These are phyloP conservation scores for Apis florea DNA, from an alignment of 1,140 invertebrate genomes.

Conservation along the genomic window DNA sequence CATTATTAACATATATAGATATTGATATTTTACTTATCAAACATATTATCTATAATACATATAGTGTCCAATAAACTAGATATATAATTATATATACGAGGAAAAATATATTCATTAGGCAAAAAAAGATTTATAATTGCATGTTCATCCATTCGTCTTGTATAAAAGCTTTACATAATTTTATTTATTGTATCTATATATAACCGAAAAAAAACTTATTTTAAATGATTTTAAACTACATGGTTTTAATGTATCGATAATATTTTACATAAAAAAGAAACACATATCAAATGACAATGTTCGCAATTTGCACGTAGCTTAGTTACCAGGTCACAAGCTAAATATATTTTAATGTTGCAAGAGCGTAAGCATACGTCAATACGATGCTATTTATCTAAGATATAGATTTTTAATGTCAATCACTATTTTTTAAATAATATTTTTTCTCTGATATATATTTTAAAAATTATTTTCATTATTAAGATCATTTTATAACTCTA, in stretches of 20 bases:
- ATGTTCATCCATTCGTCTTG: too few species aligned
- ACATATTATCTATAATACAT: conserved; percentile 18
- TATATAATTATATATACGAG: not conserved
- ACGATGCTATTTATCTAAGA: not conserved
- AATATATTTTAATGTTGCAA: conserved; percentile 47
- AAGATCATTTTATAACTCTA: too few species aligned
- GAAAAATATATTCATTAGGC: conserved; percentile 32
- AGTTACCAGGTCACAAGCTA: conserved; percentile 1
- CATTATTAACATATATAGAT: too few species aligned
- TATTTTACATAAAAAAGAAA: not conserved
- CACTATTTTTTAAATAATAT: too few species aligned
- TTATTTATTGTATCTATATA: not conserved
- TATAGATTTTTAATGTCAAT: not conserved
- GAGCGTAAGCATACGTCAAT: not conserved
- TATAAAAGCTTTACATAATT: not conserved
- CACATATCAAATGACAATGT: not conserved
- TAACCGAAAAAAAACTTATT: not conserved
- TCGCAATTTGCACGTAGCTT: not conserved
- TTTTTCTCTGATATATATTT: too few species aligned
- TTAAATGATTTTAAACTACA: not conserved
- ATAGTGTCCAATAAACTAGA: conserved; percentile 8
- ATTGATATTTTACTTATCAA: not conserved
- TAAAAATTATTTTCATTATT: too few species aligned
- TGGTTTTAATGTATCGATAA: not conserved
- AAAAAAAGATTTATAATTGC: conserved; percentile 9